phyloP scores from a whole-genome alignment of 2,888 invertebrate genomes.

The Athalia circularis region DNA sequence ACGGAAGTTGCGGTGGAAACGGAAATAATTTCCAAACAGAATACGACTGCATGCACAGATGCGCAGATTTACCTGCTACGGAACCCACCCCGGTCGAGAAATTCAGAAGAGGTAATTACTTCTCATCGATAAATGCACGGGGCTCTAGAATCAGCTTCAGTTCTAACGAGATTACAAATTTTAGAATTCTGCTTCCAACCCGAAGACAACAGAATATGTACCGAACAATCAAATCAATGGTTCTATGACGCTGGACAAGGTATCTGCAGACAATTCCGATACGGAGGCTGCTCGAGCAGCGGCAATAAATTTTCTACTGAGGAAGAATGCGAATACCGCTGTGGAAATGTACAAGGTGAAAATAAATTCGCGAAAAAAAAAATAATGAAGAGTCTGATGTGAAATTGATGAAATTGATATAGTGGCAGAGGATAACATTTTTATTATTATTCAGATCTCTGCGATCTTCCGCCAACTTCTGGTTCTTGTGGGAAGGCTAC shows the following conservation, averaged over 20 bases:
- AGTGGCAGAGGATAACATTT: background rate
- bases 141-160: conserved; percentile 30
- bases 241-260: conserved; percentile 84
- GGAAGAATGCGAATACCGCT: conserved; percentile 83
- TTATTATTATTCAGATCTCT: conserved; percentile 77
- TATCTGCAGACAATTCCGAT: conserved; percentile 86
- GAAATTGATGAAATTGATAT: too few species aligned
- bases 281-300: conserved; percentile 90
- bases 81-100: conserved; percentile 69
- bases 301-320: conserved; percentile 84
- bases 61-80: conserved; percentile 75
- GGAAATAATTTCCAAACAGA: conserved; percentile 87
- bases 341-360: conserved; percentile 80
- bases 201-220: conserved; percentile 82
- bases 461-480: conserved; percentile 80
- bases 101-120: conserved; percentile 68
- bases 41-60: conserved; percentile 81
- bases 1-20: conserved; percentile 95
- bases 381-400: too few species aligned
- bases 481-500: conserved; percentile 83
- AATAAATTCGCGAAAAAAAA: background rate
- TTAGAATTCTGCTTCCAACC: conserved; percentile 83
- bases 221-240: conserved; percentile 78
- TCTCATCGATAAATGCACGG: conserved; percentile 11
- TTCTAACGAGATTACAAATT: conserved; percentile 52